Percentiles rank a stretch among this genome's conserved stretches.
These are phyloP conservation scores for Cephus rjabovi DNA, from an alignment of 2,888 invertebrate genomes.

Conservation along the genomic window DNA sequence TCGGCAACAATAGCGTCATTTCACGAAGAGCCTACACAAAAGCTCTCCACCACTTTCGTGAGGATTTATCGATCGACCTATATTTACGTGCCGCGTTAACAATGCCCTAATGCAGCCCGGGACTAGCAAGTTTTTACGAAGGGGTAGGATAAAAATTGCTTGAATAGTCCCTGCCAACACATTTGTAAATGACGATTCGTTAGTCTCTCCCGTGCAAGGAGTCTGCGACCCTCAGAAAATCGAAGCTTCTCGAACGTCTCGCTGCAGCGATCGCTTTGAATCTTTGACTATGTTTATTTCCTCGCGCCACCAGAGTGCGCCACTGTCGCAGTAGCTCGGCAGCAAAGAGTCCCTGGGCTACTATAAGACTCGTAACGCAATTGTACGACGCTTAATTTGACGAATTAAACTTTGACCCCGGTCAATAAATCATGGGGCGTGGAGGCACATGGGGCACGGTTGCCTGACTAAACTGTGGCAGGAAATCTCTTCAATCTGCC, in stretches of 20 bases:
- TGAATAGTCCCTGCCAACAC: neutral
- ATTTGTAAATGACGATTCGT: neutral
- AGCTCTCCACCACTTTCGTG: neutral
- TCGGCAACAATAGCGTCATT: neutral
- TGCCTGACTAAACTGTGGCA: constrained; percentile 51
- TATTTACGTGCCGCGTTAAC: neutral
- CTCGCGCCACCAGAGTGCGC: neutral
- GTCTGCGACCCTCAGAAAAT: neutral
- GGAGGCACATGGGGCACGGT: constrained; percentile 31
- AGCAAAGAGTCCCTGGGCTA: constrained; percentile 47
- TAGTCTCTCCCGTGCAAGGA: neutral
- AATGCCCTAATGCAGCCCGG: neutral
- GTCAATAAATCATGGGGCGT: constrained; percentile 40
- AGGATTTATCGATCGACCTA: neutral
- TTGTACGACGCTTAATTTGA: constrained; percentile 61
- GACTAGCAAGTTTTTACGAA: neutral
- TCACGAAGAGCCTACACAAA: neutral
- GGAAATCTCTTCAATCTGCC: constrained; percentile 65
- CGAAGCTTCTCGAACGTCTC: neutral
- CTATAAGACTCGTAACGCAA: constrained; percentile 57
- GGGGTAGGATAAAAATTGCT: neutral
- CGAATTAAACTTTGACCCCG: constrained; percentile 62
- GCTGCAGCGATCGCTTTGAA: neutral
- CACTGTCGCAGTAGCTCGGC: neutral
- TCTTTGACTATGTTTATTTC: neutral